Evolutionary conservation across 2,113 vertebrate genomes (phyloP), one percentile per base, ranked within the genome.

Genomic region (Chionis minor): DNA sequence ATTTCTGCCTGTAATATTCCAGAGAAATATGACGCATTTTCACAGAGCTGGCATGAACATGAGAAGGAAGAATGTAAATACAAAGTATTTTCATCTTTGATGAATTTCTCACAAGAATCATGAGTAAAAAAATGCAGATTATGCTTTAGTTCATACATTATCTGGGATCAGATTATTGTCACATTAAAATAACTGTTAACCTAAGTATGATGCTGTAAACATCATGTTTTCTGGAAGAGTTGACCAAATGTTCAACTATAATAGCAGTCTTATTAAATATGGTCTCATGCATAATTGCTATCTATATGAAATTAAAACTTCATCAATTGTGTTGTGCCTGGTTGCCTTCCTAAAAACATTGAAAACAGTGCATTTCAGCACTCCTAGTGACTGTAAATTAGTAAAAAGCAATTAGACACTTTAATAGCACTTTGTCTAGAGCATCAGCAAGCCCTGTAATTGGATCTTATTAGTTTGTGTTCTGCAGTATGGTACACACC

Each of bases 401-500:
- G 45, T 62, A 92, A 92, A 87, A 96, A 75, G 40, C 86, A 95
- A 95, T 97, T 93, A 94, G 67, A 67, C n/a, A 66, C 20, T 94
- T 94, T 80, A 93, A 85, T 56, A 93, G 80, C 30, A 81, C 70
- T 95, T 93, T 75, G 73, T 23, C 45, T 79, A 27, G 32, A 77
- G 26, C 51, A 80, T 56, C 55, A 90, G 63, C 33, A 77, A 92
- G 55, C 26, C n/a, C 55, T n/a, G 2, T 55, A 58, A 75, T 40
- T 73, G 28, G 17, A 56, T 67, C 14, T 42, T 72, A 45, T n/a
- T 65, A 38, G 24, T 28, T 80, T 33, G n/a, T 10, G 3, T 62
- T 86, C 83, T 69, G 28, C 49, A 47, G 49, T 70, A 42, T 44
- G 28, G 47, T 69, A 71, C 35, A 80, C 24, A n/a, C 33, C 40